Conservation (phyloP, 2,888 invertebrate genomes). For the Oscheius onirici region DNA sequence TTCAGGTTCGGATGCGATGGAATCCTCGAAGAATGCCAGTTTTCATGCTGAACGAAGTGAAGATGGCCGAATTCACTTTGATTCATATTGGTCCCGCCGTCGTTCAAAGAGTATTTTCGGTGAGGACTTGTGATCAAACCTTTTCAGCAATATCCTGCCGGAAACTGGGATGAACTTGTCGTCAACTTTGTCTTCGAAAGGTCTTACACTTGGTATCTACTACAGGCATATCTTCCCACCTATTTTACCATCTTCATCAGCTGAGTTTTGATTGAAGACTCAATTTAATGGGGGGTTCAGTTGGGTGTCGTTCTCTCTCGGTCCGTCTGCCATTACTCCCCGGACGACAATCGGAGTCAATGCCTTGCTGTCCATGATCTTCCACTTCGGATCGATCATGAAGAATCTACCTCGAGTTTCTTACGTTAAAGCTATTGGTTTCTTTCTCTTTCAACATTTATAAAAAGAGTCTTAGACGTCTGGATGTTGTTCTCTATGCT, state of each 20-base stretch:
- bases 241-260: conserved; percentile 63
- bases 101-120: conserved; percentile 36
- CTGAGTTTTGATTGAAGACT: conserved; percentile 20
- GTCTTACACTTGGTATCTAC: conserved; percentile 57
- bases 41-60: conserved; percentile 44
- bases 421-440: conserved; percentile 59
- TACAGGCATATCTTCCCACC: conserved; percentile 60
- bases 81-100: conserved; percentile 43
- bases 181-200: conserved; percentile 54
- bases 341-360: conserved; percentile 63
- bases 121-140: background rate
- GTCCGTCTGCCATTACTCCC: conserved; percentile 57
- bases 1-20: conserved; percentile 51
- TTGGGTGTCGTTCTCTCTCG: conserved; percentile 61
- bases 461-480: conserved; percentile 37
- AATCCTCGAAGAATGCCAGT: conserved; percentile 49
- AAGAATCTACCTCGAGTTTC: conserved; percentile 57
- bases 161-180: conserved; percentile 56
- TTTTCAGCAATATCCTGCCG: conserved; percentile 48
- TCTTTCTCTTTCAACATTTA: background rate
- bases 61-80: conserved; percentile 50
- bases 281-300: conserved; percentile 53
- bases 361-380: conserved; percentile 60
- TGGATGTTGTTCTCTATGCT: conserved; percentile 63
- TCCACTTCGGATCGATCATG: conserved; percentile 60